Evolutionary conservation across 2,888 invertebrate species (phyloP).

Genomic region (Drosophila sordidula): DNA sequence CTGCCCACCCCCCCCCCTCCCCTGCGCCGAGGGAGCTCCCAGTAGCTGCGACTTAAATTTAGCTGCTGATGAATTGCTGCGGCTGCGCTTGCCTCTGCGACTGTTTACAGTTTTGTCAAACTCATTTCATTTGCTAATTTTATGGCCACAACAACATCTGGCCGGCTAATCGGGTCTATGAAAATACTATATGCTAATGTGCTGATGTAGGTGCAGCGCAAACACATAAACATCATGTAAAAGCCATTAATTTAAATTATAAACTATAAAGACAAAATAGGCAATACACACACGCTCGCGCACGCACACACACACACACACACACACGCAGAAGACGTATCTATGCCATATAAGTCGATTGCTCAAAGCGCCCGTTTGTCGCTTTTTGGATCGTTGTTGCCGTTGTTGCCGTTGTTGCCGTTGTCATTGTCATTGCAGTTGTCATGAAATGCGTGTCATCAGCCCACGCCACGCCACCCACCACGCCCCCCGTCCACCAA

Average conservation of each 20-base stretch:
- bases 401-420: constrained; percentile 10
- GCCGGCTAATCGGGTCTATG: constrained; percentile 53
- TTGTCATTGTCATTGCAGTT: constrained; percentile 55
- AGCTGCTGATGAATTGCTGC: constrained; percentile 51
- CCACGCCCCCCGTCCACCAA: not conserved
- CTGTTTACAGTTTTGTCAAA: constrained; percentile 51
- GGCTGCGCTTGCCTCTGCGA: constrained; percentile 19
- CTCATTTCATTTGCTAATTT: constrained; percentile 62
- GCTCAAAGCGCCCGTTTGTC: constrained; percentile 41
- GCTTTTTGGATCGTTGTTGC: constrained; percentile 25
- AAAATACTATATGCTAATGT: constrained; percentile 19
- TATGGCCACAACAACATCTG: constrained; percentile 65
- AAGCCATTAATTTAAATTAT: constrained; percentile 78
- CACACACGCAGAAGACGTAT: constrained; percentile 15
- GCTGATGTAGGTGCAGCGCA: constrained; percentile 54
- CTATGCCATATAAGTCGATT: constrained; percentile 70
- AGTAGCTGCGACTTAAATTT: constrained; percentile 44
- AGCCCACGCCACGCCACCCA: constrained; percentile 36
- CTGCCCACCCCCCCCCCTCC: constrained; percentile 36
- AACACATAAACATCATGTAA: constrained; percentile 69
- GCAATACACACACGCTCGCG: constrained; percentile 24
- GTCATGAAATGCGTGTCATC: constrained; percentile 72
- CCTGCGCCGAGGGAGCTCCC: not conserved
- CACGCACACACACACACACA: not conserved
- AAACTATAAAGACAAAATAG: constrained; percentile 70